These are phyloP conservation scores for Ylistrum balloti DNA, from an alignment of 1,140 invertebrate genomes.

Conservation along the genomic window DNA sequence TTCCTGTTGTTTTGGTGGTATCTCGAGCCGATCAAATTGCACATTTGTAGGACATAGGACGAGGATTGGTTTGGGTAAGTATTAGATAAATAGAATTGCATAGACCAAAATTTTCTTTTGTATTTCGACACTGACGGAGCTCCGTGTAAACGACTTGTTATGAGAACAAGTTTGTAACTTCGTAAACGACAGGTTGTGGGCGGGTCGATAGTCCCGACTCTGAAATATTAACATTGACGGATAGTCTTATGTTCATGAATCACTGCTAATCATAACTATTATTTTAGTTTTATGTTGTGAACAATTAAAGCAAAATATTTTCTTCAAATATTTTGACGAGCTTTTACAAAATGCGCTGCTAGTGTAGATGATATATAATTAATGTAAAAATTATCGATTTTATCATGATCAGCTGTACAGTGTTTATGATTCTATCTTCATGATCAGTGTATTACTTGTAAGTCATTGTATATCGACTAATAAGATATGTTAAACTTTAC, in stretches of 20 bases:
- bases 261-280: not conserved
- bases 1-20: slow-evolving; percentile 31
- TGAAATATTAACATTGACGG: not conserved
- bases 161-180: not conserved
- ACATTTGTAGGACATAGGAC: not conserved
- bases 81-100: not conserved
- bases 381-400: no score
- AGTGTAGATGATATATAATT: no score
- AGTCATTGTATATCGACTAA: no score
- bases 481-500: no score
- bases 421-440: no score
- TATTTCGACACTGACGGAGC: not conserved
- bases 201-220: not conserved
- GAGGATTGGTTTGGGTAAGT: not conserved
- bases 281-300: not conserved
- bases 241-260: not conserved
- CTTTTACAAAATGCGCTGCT: no score
- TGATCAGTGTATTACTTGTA: no score
- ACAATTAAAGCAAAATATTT: no score
- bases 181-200: not conserved
- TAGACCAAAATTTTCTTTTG: not conserved
- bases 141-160: not conserved
- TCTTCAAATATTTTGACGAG: no score
- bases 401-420: no score
- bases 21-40: not conserved